Conservation (phyloP, 2,797 vertebrate species). For the Malurus leucopterus region DNA sequence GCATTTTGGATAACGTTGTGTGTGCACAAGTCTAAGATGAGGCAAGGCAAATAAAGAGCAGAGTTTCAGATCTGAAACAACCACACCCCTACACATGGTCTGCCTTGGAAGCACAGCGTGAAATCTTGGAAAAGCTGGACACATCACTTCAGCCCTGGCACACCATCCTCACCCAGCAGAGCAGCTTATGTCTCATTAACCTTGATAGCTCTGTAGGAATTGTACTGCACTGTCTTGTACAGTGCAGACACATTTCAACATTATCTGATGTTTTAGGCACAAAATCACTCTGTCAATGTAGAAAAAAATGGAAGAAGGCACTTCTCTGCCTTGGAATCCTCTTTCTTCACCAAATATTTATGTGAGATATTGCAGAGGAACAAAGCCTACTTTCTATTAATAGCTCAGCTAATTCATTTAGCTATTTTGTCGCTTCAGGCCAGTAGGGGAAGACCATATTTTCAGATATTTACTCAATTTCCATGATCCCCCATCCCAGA, state of each 20-base stretch:
- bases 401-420: not conserved
- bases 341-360: constrained; percentile 1
- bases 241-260: not conserved
- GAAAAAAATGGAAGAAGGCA: not conserved
- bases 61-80: not conserved
- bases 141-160: not conserved
- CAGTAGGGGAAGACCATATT: not conserved
- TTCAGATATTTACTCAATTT: constrained; percentile 15
- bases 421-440: not conserved
- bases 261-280: not conserved
- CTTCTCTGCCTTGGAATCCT: not conserved
- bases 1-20: not conserved
- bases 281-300: not conserved
- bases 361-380: not conserved
- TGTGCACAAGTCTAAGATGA: not conserved
- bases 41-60: not conserved
- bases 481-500: not conserved
- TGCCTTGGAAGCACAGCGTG: not conserved
- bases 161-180: not conserved
- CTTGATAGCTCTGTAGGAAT: constrained; percentile 14
- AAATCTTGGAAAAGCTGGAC: not conserved
- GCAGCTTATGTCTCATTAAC: constrained; percentile 28
- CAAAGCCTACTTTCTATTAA: not conserved
- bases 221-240: not conserved
- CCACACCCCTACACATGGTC: not conserved